Percentiles rank a stretch among this genome's conserved stretches.
Conservation (phyloP, 2,113 vertebrate species). For the Cebus imitator region DNA sequence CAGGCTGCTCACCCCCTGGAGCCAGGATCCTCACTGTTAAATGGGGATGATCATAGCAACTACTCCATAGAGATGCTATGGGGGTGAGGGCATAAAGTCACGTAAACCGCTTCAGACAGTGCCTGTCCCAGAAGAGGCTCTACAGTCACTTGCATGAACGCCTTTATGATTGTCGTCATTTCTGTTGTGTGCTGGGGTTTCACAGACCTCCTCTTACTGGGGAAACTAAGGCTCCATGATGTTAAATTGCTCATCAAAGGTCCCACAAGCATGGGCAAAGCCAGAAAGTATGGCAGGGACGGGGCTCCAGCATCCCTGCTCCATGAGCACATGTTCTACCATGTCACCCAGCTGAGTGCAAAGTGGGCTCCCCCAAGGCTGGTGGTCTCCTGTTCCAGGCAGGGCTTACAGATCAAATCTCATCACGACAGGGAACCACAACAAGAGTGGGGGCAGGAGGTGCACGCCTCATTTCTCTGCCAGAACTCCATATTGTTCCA, state of each 20-base stretch:
- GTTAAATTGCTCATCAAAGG: neutral
- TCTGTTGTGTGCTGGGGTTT: neutral
- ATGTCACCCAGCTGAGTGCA: accelerated
- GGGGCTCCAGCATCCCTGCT: too few relatives aligned
- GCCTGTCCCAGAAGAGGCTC: neutral
- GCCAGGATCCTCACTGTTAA: neutral
- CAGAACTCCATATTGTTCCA: neutral
- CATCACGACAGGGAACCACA: neutral
- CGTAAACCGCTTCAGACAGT: neutral
- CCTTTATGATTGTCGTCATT: too few relatives aligned
- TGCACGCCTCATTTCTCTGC: accelerated
- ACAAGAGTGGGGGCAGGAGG: neutral
- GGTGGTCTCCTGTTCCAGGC: neutral
- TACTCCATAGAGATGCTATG: neutral
- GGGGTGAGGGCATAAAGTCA: neutral
- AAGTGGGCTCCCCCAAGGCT: accelerated
- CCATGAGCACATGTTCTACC: too few relatives aligned
- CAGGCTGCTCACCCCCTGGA: neutral
- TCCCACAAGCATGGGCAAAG: neutral
- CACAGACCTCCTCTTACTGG: neutral
- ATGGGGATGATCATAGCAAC: neutral
- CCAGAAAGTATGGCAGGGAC: neutral
- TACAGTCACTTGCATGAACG: neutral
- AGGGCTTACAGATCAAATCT: neutral
- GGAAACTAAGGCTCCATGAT: neutral